Evolutionary conservation across 2,797 vertebrate species (phyloP).

Genomic region (Dromococcyx pavoninus): DNA sequence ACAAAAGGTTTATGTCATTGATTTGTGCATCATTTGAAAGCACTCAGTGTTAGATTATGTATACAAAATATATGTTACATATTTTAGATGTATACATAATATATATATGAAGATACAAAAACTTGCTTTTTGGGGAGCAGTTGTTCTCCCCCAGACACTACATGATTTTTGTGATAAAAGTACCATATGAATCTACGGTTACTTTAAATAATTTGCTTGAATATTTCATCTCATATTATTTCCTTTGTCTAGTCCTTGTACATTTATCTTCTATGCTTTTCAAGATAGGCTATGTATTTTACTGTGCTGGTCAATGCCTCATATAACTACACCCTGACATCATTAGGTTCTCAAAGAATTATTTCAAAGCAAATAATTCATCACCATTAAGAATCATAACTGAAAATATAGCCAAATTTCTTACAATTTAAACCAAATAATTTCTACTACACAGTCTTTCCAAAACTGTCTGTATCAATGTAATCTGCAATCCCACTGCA

Average conservation of each 20-base stretch:
- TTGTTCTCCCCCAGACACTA: neutral
- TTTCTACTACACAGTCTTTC: neutral
- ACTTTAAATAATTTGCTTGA: neutral
- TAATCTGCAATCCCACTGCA: neutral
- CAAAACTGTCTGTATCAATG: neutral
- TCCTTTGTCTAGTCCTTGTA: neutral
- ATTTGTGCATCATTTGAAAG: neutral
- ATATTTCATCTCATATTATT: neutral
- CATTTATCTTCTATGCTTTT: neutral
- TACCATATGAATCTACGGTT: neutral
- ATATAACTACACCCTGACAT: neutral
- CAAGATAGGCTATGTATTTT: neutral
- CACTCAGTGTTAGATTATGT: neutral
- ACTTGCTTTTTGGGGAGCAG: neutral
- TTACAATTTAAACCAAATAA: neutral
- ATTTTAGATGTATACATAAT: neutral
- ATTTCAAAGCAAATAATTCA: slow-evolving; percentile 1
- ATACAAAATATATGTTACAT: neutral
- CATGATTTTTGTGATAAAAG: neutral
- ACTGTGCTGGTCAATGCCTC: neutral
- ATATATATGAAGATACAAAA: neutral
- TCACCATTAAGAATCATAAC: neutral
- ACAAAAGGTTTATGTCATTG: neutral
- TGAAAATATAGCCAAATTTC: neutral
- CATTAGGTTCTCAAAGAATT: neutral